Evolutionary conservation across 2,113 vertebrate genomes (phyloP).

Genomic region (Carassius carassius): DNA sequence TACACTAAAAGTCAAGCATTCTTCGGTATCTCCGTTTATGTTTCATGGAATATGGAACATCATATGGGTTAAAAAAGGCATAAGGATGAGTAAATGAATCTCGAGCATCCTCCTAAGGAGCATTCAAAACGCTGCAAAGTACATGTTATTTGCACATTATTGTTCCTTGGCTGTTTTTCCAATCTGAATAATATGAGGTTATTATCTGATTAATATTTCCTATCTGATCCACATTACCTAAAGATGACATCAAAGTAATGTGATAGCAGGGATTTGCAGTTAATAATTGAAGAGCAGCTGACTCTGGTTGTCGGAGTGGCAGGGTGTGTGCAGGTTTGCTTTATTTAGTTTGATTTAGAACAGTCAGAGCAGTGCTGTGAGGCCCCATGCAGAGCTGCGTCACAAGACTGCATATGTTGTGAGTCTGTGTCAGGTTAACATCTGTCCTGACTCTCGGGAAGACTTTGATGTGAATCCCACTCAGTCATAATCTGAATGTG

Average conservation of each 20-base stretch:
- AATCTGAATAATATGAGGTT: slow-evolving; percentile 14
- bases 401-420: slow-evolving; percentile 31
- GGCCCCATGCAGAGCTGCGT: slow-evolving; percentile 18
- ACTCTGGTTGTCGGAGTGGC: neutral
- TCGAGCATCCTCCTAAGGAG: neutral
- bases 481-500: neutral
- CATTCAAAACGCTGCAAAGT: neutral
- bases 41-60: neutral
- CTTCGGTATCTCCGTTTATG: neutral
- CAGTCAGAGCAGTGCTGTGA: slow-evolving; percentile 11
- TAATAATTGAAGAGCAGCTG: slow-evolving; percentile 35
- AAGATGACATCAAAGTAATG: slow-evolving; percentile 7
- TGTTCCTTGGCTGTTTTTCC: slow-evolving; percentile 19
- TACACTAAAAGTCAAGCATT: neutral
- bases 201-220: slow-evolving; percentile 26
- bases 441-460: slow-evolving; percentile 28
- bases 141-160: neutral
- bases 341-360: slow-evolving; percentile 3
- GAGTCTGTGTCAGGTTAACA: slow-evolving; percentile 46
- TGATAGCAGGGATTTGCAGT: slow-evolving; percentile 27
- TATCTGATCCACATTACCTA: slow-evolving; percentile 22
- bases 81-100: neutral
- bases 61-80: neutral
- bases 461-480: slow-evolving; percentile 11
- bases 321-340: neutral